Conservation (phyloP, 2,797 vertebrate genomes). For the Gymnocypris eckloni region DNA sequence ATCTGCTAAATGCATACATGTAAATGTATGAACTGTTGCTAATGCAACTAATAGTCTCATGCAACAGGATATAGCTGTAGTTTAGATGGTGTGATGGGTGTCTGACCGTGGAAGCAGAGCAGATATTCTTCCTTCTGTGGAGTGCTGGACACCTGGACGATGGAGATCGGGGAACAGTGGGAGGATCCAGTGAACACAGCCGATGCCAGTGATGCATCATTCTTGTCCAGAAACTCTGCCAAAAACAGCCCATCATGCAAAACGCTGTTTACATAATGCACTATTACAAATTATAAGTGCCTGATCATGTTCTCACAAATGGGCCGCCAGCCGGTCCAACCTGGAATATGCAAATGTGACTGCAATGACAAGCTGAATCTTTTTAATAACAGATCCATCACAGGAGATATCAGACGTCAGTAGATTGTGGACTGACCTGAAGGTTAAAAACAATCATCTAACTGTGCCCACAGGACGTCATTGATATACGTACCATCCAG, state of each 20-base stretch:
- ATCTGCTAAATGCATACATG: too few relatives aligned
- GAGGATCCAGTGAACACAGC: slow-evolving; percentile 87
- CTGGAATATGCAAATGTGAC: slow-evolving; percentile 36
- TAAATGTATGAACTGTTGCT: neutral
- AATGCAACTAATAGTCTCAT: neutral
- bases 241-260: slow-evolving; percentile 44
- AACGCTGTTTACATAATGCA: slow-evolving; percentile 30
- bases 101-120: slow-evolving; percentile 89
- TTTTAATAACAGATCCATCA: slow-evolving; percentile 19
- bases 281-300: slow-evolving; percentile 33
- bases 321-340: slow-evolving; percentile 29
- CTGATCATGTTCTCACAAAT: slow-evolving; percentile 29
- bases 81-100: neutral
- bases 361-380: neutral
- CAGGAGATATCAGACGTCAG: neutral
- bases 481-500: slow-evolving; percentile 85
- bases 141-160: slow-evolving; percentile 85
- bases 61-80: neutral
- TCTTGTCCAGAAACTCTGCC: slow-evolving; percentile 91
- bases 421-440: slow-evolving; percentile 1
- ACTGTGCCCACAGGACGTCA: neutral
- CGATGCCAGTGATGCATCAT: slow-evolving; percentile 86
- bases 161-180: slow-evolving; percentile 88
- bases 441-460: slow-evolving; percentile 9
- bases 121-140: slow-evolving; percentile 89